A percentile compares a stretch with the other conserved stretches of the same genome.
phyloP scores from a whole-genome alignment of 1,140 invertebrate genomes.

The Apis florea region DNA sequence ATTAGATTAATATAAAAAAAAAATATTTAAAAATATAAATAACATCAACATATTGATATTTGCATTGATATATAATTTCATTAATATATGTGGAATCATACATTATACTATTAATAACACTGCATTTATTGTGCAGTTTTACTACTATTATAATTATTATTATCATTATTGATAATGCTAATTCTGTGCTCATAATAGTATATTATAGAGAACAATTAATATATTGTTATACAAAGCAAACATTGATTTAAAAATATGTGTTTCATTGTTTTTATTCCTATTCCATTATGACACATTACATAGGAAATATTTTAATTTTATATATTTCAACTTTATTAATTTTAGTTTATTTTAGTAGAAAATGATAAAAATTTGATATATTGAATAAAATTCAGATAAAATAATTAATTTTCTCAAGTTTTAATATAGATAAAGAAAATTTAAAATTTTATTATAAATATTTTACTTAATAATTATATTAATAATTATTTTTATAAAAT shows the following conservation, averaged over 20 bases:
- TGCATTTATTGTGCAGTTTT: constrained; percentile 39
- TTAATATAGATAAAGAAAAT: constrained; percentile 6
- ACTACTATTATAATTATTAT: constrained; percentile 51
- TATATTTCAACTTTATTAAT: neutral
- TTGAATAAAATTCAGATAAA: neutral
- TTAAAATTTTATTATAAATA: constrained; percentile 9
- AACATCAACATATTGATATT: constrained; percentile 24
- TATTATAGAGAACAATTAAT: constrained; percentile 64
- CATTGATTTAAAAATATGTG: constrained; percentile 24
- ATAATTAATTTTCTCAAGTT: constrained; percentile 6
- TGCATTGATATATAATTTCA: constrained; percentile 44
- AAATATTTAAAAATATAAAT: constrained; percentile 11
- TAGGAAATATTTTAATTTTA: neutral
- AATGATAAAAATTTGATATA: neutral
- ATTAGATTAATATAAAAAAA: constrained; percentile 14
- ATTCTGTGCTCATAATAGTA: constrained; percentile 57
- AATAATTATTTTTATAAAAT: constrained; percentile 28
- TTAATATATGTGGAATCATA: constrained; percentile 25
- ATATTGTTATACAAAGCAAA: constrained; percentile 62
- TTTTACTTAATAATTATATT: no score
- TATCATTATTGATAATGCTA: constrained; percentile 60
- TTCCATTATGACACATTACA: neutral
- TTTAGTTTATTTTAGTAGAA: neutral
- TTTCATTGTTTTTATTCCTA: constrained; percentile 40
- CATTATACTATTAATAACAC: constrained; percentile 32